Evolutionary conservation across 2,797 vertebrate genomes (phyloP).

Genomic region (Tamandua tetradactyla): DNA sequence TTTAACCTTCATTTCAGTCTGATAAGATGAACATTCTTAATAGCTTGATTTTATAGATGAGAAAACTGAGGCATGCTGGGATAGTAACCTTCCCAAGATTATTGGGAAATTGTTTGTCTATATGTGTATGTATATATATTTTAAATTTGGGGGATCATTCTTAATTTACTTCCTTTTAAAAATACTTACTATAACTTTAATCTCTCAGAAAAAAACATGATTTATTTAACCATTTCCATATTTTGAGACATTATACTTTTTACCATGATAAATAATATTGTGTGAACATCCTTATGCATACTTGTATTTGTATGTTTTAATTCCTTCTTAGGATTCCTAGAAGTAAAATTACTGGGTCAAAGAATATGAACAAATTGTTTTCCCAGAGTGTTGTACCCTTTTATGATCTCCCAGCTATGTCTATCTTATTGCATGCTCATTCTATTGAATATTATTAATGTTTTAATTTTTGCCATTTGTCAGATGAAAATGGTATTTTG

Average conservation of each 20-base stretch:
- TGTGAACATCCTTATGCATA: neutral
- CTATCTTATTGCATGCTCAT: neutral
- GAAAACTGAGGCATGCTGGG: neutral
- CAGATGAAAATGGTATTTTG: no score
- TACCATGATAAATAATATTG: neutral
- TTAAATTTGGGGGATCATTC: constrained; percentile 8
- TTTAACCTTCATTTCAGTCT: neutral
- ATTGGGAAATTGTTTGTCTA: neutral
- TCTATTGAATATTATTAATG: neutral
- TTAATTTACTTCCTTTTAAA: constrained; percentile 35
- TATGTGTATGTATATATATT: neutral
- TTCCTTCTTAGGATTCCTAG: neutral
- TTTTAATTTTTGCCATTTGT: constrained; percentile 2
- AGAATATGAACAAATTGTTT: neutral
- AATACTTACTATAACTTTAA: neutral
- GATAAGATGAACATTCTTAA: neutral
- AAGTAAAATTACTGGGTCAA: neutral
- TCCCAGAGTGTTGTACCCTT: neutral
- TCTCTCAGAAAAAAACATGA: neutral
- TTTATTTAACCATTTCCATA: neutral
- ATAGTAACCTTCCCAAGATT: neutral
- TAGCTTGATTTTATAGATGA: neutral
- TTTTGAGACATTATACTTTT: constrained; percentile 21
- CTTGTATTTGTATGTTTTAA: neutral
- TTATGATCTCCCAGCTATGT: neutral